Evolutionary conservation across 2,888 invertebrate species (phyloP), one percentile per base, ranked within the genome.

Genomic region (Criorhina ranunculi): DNA sequence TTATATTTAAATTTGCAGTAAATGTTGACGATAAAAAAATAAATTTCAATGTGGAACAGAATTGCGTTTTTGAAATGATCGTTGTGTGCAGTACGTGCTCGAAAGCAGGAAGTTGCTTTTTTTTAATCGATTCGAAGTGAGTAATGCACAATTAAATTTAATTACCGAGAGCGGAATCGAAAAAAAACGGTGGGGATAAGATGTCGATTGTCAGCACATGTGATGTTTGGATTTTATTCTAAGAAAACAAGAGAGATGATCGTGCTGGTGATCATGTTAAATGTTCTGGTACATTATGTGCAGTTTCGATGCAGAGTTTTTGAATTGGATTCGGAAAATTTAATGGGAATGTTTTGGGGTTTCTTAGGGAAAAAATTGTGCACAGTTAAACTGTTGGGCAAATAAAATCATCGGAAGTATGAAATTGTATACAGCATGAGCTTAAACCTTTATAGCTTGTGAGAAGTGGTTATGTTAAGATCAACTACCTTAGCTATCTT

Each of bases 71-170:
- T 19, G 12, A 40, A 60, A 44, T 15, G 31, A 44, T 44, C 60
- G 29, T 5, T 24, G 31, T 24, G 31, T 49, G 64, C 64, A 64
- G 49, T 77, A 77, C 77, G 77, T 77, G 77, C 60, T 46, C 35
- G 62, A 15, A 69, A 77, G 69, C 77, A 77, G 77, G 77, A 77
- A 77, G 69, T 77, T 37, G 24, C n/a, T n/a, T n/a, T 15, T 42
- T 42, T 51, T 51, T 51, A 51, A 42, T 42, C 42, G 42, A 42
- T 42, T 42, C 42, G 15, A 6, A 19, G 46, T 46, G 46, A 53
- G 53, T 46, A 46, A 46, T 46, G 46, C 11, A 19, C 19, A 19
- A 46, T 46, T 46, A 46, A 46, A 46, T 46, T 46, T 46, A 46
- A 46, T 46, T 19, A n/a, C 6, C 29, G 17, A 49, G 19, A 11